Evolutionary conservation across 2,113 vertebrate genomes (phyloP), one percentile per base, ranked within the genome.

Genomic region (Rhynchopsitta pachyrhyncha): DNA sequence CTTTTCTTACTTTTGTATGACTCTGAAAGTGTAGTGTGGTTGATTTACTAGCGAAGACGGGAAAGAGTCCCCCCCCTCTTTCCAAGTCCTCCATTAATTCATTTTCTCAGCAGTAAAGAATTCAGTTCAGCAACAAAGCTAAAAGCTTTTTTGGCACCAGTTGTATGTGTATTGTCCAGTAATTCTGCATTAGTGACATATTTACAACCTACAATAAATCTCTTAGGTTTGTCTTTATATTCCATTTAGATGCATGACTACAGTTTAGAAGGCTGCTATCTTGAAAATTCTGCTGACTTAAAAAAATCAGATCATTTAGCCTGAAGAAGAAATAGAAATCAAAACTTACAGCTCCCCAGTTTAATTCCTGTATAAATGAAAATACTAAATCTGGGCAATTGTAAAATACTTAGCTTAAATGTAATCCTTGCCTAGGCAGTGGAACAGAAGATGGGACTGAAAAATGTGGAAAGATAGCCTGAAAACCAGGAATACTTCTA

Each of bases 61-160:
- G 97, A 97, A 98, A 94, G 95, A 97, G 96, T 70, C 91, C 96
- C 93, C 96, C 96, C 95, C 95, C 96, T 83, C 95, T 90, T 96
- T 97, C 92, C 97, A 97, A 94, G 97, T 97, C 95, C 88, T 97
- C 97, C 98, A 98, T 98, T 98, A 98, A 98, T 98, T 98, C 98
- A 98, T 98, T 98, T 98, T 98, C 98, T 98, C 97, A 98, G 97
- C 98, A 98, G 97, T 98, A 98, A 98, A 98, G 98, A 98, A 98
- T 98, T 96, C 96, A 97, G 98, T 98, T 98, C 98, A 96, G 98
- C 98, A 98, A 98, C 98, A 98, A 98, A 98, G 98, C 98, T 98
- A 98, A 98, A 98, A 98, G 98, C 98, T 98, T 98, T 98, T 98
- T 98, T 98, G 98, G 98, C 98, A 98, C 96, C 94, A 94, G 95